Evolutionary conservation across 2,113 vertebrate genomes (phyloP).

Genomic region (Rattus norvegicus): DNA sequence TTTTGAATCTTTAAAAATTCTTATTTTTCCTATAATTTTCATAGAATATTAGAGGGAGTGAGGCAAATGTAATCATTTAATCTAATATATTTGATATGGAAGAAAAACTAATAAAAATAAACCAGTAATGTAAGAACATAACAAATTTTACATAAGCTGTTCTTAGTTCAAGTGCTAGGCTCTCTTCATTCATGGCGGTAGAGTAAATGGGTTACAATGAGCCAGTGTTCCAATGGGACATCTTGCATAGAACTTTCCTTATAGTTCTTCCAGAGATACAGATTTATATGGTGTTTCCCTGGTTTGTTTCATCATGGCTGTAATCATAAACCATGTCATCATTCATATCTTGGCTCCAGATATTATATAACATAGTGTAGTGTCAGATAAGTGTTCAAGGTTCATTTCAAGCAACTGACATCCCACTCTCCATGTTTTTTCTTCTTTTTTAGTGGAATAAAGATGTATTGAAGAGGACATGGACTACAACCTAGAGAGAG

Average conservation of each 20-base stretch:
- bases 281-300: background rate
- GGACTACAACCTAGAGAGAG: background rate
- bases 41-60: background rate
- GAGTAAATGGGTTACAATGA: background rate
- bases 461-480: background rate
- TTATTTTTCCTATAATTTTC: background rate
- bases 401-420: background rate
- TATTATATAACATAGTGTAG: background rate
- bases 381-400: background rate
- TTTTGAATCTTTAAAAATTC: background rate
- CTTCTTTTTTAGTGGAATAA: background rate
- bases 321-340: background rate
- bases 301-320: background rate
- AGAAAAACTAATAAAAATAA: background rate
- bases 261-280: background rate
- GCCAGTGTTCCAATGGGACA: background rate
- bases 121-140: conserved; percentile 9
- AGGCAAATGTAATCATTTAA: conserved; percentile 3
- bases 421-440: no score
- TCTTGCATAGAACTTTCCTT: background rate
- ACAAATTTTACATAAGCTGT: background rate
- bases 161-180: background rate
- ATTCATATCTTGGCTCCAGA: background rate
- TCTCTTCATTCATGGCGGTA: background rate
- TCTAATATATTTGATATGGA: background rate